A percentile compares a stretch with the other conserved stretches of the same genome.
Evolutionary conservation across 2,113 vertebrate species (phyloP).

Genomic region (Suricata suricatta): DNA sequence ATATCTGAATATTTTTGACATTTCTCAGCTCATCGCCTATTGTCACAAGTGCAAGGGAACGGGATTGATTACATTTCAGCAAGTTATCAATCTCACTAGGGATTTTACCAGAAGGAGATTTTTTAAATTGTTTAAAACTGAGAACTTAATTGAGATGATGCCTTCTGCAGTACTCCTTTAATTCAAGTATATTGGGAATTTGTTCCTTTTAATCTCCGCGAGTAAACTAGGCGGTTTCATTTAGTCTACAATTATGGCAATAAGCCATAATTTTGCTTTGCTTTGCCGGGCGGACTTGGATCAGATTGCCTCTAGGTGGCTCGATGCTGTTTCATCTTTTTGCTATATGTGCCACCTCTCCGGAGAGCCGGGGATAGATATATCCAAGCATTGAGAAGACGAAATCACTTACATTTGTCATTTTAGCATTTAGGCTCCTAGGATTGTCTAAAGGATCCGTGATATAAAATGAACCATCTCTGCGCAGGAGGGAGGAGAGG

Average conservation of each 20-base stretch:
- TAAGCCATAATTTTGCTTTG: constrained; percentile 43
- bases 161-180: background rate
- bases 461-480: constrained; percentile 17
- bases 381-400: constrained; percentile 40
- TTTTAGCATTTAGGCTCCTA: constrained; percentile 69
- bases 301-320: constrained; percentile 74
- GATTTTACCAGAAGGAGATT: background rate
- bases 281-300: constrained; percentile 57
- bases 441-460: constrained; percentile 63
- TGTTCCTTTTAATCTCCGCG: background rate
- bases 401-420: constrained; percentile 78
- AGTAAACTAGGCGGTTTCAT: constrained; percentile 22
- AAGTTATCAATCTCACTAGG: background rate
- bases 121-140: background rate
- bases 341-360: constrained; percentile 64
- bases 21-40: background rate
- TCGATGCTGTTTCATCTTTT: constrained; percentile 58
- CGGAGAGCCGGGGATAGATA: constrained; percentile 28
- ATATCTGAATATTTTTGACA: background rate
- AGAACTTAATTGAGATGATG: background rate
- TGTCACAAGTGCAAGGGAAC: background rate
- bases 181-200: background rate
- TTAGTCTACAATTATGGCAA: constrained; percentile 60
- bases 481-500: background rate
- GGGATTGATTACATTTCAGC: background rate